These are phyloP conservation scores for Alauda arvensis DNA, from an alignment of 2,797 vertebrate species.

Conservation along the genomic window DNA sequence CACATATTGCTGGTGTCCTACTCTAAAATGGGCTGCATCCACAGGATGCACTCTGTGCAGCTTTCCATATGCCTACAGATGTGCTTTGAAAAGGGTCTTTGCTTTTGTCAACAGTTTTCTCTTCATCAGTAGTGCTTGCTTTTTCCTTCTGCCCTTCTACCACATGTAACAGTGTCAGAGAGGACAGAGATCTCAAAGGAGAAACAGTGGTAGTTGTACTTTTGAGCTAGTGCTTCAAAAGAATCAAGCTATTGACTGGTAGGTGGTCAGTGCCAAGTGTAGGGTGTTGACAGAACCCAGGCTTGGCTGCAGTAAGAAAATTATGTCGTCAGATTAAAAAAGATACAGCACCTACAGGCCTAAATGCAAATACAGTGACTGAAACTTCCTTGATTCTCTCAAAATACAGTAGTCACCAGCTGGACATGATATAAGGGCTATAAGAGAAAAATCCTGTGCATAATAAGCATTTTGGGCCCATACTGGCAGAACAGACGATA, in stretches of 20 bases:
- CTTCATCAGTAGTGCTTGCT: neutral
- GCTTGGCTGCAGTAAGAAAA: neutral
- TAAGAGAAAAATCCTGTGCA: neutral
- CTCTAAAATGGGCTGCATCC: neutral
- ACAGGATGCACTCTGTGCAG: neutral
- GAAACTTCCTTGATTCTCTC: conserved; percentile 67
- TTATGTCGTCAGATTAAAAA: neutral
- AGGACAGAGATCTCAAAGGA: neutral
- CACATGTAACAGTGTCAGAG: neutral
- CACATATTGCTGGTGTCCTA: neutral
- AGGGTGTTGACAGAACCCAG: neutral
- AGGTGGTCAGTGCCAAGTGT: neutral
- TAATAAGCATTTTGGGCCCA: neutral
- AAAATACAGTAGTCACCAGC: neutral
- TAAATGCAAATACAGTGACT: conserved; percentile 12
- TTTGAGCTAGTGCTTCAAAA: neutral
- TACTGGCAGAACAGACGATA: neutral
- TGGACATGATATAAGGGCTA: neutral
- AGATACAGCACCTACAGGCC: neutral
- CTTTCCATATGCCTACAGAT: neutral
- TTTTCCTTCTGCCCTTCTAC: neutral
- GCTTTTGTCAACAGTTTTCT: neutral
- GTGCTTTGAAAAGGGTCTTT: neutral
- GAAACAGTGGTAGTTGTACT: neutral
- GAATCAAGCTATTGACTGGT: neutral